phyloP scores from a whole-genome alignment of 2,888 invertebrate species.

The Muscina levida region DNA sequence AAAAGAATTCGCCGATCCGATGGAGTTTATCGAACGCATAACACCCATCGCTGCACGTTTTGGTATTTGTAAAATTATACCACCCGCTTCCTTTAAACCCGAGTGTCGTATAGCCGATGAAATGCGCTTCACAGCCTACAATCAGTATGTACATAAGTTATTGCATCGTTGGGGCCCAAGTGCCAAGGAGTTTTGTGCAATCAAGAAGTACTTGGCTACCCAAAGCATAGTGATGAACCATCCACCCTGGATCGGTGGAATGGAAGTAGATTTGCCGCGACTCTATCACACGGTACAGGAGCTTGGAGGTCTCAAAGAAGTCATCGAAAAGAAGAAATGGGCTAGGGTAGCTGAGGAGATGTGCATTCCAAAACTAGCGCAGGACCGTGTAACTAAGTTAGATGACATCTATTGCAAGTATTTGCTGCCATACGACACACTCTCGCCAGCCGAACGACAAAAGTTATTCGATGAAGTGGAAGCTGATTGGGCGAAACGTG shows the following conservation, averaged over 20 bases:
- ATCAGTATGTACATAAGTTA: slow-evolving; percentile 94
- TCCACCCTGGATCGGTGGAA: slow-evolving; percentile 92
- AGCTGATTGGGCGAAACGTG: slow-evolving; percentile 86
- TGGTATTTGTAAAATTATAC: slow-evolving; percentile 93
- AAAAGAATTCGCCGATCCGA: slow-evolving; percentile 92
- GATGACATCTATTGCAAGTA: slow-evolving; percentile 95
- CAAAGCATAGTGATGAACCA: slow-evolving; percentile 88
- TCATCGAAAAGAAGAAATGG: slow-evolving; percentile 94
- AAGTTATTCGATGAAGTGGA: slow-evolving; percentile 88
- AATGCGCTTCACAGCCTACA: slow-evolving; percentile 91
- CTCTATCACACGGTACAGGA: slow-evolving; percentile 92
- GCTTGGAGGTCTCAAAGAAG: slow-evolving; percentile 91
- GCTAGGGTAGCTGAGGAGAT: slow-evolving; percentile 92
- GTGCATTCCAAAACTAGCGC: slow-evolving; percentile 89
- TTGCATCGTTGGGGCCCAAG: slow-evolving; percentile 94
- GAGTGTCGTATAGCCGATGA: slow-evolving; percentile 92
- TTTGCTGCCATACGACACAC: slow-evolving; percentile 91
- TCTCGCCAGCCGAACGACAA: slow-evolving; percentile 88
- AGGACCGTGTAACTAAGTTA: slow-evolving; percentile 89
- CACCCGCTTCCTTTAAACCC: slow-evolving; percentile 89
- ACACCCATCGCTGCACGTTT: slow-evolving; percentile 87
- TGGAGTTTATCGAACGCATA: slow-evolving; percentile 91
- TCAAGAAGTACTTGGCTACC: slow-evolving; percentile 88
- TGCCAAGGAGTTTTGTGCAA: slow-evolving; percentile 90
- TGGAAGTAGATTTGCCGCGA: slow-evolving; percentile 93